Conservation (phyloP, 2,797 vertebrate species). For the Channallabes apus region DNA sequence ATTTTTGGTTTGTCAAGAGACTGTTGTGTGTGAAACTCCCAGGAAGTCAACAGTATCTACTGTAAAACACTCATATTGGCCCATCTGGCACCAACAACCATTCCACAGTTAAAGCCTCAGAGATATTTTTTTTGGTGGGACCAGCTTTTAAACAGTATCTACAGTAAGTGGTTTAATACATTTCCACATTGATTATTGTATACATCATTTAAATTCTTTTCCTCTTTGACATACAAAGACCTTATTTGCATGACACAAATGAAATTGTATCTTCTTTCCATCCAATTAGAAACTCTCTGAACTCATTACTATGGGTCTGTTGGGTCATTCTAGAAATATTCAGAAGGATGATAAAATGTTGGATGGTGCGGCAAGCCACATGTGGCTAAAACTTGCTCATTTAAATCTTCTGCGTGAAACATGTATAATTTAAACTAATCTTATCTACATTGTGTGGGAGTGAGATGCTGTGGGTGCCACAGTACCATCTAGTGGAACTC, state of each 20-base stretch:
- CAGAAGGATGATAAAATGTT: slow-evolving; percentile 29
- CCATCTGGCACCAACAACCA: not conserved
- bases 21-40: not conserved
- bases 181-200: not conserved
- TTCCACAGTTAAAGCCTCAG: not conserved
- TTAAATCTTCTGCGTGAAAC: slow-evolving; percentile 2
- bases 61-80: not conserved
- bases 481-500: not conserved
- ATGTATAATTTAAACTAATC: slow-evolving; percentile 21
- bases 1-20: not conserved
- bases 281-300: slow-evolving; percentile 57
- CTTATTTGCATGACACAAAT: slow-evolving; percentile 57
- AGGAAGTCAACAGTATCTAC: not conserved
- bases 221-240: not conserved
- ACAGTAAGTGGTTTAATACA: not conserved
- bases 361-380: not conserved
- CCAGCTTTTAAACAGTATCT: not conserved
- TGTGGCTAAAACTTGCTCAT: slow-evolving; percentile 9
- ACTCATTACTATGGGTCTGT: slow-evolving; percentile 19
- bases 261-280: slow-evolving; percentile 58
- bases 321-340: slow-evolving; percentile 15
- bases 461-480: not conserved
- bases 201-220: not conserved
- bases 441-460: not conserved
- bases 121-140: not conserved